These are phyloP conservation scores for Xenopus tropicalis DNA, from an alignment of 2,113 vertebrate species.

Conservation along the genomic window DNA sequence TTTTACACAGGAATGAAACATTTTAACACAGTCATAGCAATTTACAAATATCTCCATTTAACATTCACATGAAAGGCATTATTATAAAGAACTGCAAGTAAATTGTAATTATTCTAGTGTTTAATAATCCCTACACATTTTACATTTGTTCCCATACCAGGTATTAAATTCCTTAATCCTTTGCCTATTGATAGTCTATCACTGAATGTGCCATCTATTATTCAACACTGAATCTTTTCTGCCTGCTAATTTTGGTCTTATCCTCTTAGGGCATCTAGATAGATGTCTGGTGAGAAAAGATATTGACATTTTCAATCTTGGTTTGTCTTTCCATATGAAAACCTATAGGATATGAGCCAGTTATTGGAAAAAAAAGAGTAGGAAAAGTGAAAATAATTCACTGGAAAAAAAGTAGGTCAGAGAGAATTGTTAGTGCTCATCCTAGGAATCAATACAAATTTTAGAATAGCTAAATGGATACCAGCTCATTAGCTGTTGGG, in stretches of 20 bases:
- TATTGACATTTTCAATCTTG: background rate
- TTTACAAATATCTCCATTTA: too few species aligned
- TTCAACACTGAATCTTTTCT: background rate
- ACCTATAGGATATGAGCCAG: background rate
- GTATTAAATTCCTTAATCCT: constrained; percentile 9
- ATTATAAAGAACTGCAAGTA: too few species aligned
- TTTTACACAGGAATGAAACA: too few species aligned
- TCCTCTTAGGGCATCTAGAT: constrained; percentile 10
- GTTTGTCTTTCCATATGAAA: background rate
- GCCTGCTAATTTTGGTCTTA: constrained; percentile 3
- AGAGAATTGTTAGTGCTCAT: background rate
- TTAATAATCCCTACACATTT: too few species aligned
- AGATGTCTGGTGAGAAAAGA: constrained; percentile 14
- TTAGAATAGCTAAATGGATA: background rate
- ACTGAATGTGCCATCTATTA: constrained; percentile 2
- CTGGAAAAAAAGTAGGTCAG: background rate
- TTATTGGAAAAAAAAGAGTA: background rate
- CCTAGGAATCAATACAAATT: background rate
- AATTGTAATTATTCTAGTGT: too few species aligned
- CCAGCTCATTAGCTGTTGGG: background rate
- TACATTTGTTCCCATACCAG: too few species aligned
- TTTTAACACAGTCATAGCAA: too few species aligned
- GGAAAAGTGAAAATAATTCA: constrained; percentile 18
- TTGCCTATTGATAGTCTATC: background rate
- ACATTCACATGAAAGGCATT: too few species aligned